A percentile compares a stretch with the other conserved stretches of the same genome.
Conservation (phyloP, 2,113 vertebrate species). For the Bos javanicus region DNA sequence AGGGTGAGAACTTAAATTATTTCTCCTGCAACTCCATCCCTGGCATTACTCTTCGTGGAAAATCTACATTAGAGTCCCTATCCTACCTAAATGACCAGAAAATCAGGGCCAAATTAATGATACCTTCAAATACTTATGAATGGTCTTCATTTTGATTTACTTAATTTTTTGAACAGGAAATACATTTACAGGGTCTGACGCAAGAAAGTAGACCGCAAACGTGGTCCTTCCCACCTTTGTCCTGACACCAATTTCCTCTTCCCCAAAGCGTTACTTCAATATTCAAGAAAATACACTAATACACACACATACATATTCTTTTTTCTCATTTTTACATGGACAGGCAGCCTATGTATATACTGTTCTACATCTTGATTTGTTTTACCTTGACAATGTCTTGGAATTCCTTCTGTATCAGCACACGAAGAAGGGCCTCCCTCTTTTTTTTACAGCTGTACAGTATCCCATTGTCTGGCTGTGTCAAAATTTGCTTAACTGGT, state of each 20-base stretch:
- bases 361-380: neutral
- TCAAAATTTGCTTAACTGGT: neutral
- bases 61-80: neutral
- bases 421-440: neutral
- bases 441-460: neutral
- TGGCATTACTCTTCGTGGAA: neutral
- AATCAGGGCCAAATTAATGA: neutral
- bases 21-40: neutral
- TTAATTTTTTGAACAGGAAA: constrained; percentile 9
- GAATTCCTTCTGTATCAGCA: neutral
- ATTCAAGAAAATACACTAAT: neutral
- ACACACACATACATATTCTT: neutral
- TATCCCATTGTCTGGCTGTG: neutral
- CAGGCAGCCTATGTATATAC: neutral
- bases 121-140: neutral
- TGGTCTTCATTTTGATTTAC: neutral
- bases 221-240: neutral
- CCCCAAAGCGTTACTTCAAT: neutral
- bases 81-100: neutral
- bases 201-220: neutral
- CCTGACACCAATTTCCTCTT: neutral
- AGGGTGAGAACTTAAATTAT: neutral
- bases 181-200: neutral
- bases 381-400: neutral
- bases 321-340: neutral